Evolutionary conservation across 2,113 vertebrate species (phyloP).

Genomic region (Furnarius figulus): DNA sequence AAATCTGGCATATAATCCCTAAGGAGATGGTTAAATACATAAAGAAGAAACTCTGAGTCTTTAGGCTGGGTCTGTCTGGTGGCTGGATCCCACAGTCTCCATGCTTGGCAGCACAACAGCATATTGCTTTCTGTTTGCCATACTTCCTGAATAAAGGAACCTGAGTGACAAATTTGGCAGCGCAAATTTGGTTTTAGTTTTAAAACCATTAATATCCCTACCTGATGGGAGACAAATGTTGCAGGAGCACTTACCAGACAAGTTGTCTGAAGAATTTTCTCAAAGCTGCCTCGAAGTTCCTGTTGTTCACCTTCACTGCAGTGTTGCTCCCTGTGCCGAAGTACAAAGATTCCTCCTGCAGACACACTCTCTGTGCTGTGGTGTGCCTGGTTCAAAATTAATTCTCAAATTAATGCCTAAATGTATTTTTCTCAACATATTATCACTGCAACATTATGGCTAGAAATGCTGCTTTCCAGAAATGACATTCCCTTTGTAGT

Average conservation of each 20-base stretch:
- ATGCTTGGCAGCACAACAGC: not conserved
- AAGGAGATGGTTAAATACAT: not conserved
- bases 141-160: not conserved
- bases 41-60: not conserved
- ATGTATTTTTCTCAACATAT: not conserved
- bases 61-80: not conserved
- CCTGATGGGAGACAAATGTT: slow-evolving; percentile 6
- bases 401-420: not conserved
- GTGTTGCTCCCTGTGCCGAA: rapidly evolving
- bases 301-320: not conserved
- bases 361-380: too few species aligned
- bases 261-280: not conserved
- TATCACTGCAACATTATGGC: too few species aligned
- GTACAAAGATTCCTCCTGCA: not conserved
- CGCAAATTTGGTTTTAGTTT: not conserved
- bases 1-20: not conserved
- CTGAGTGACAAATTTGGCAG: not conserved
- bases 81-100: not conserved
- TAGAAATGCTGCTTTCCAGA: not conserved
- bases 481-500: not conserved
- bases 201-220: not conserved
- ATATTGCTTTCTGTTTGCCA: not conserved
- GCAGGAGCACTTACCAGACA: not conserved
- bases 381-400: not conserved
- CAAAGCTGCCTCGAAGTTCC: not conserved